A percentile compares a stretch with the other conserved stretches of the same genome.
Conservation (phyloP, 2,888 invertebrate species). For the Ommatoiulus sabulosus region DNA sequence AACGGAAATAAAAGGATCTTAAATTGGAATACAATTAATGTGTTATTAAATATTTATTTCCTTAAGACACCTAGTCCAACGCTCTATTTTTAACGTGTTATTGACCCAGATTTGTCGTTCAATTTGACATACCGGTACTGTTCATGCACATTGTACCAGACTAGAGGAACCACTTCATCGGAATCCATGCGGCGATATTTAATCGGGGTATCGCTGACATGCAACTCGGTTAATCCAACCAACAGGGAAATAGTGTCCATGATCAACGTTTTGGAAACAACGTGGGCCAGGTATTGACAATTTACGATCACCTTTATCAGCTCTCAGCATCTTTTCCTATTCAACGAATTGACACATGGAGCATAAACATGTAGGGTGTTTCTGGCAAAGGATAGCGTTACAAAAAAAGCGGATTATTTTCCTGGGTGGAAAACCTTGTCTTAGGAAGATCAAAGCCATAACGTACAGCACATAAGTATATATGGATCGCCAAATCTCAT, state of each 20-base stretch:
- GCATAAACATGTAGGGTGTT: slow-evolving; percentile 20
- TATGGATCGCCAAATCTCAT: background rate
- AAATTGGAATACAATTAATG: background rate
- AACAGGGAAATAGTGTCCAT: background rate
- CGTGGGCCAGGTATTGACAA: slow-evolving; percentile 19
- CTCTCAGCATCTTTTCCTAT: background rate
- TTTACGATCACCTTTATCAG: slow-evolving; percentile 32
- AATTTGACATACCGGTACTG: background rate
- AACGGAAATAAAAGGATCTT: no score
- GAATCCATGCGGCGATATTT: background rate
- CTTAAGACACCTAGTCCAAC: background rate
- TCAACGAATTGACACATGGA: background rate
- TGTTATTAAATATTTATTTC: background rate
- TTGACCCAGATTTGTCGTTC: background rate
- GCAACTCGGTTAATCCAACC: background rate
- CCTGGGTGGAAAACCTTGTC: background rate
- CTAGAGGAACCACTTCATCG: background rate
- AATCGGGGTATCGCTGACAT: background rate
- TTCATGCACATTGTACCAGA: background rate
- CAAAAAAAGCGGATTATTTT: slow-evolving; percentile 16
- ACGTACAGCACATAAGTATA: background rate
- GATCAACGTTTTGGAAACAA: background rate
- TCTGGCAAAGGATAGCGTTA: background rate
- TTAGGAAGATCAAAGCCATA: slow-evolving; percentile 31
- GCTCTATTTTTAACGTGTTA: background rate